phyloP scores from a whole-genome alignment of 2,888 invertebrate genomes.

The Coleophora deauratella region DNA sequence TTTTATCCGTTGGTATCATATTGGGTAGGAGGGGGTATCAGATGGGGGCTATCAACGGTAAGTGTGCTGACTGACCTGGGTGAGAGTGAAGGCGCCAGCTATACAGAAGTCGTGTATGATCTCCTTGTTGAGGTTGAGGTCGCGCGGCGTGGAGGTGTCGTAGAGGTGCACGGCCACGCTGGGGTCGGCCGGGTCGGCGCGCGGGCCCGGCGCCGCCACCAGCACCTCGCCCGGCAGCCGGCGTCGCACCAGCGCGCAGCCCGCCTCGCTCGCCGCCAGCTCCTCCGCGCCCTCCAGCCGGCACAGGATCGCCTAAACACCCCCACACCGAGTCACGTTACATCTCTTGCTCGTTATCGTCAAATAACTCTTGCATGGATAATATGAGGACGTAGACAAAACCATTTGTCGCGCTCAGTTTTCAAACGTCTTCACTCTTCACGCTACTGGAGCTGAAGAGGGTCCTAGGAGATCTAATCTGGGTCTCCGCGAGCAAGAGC shows the following conservation, averaged over 20 bases:
- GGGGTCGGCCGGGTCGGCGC: constrained; percentile 58
- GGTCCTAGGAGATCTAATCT: too few species aligned
- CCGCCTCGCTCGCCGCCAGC: constrained; percentile 45
- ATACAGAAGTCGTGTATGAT: constrained; percentile 69
- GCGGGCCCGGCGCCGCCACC: constrained; percentile 68
- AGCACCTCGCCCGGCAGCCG: constrained; percentile 69
- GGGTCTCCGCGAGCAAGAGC: too few species aligned
- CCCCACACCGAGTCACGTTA: neutral
- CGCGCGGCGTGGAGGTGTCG: constrained; percentile 77
- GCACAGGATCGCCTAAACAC: constrained; percentile 77
- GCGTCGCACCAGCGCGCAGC: constrained; percentile 40
- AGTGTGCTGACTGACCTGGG: constrained; percentile 31
- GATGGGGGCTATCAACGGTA: too few species aligned
- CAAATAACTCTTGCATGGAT: too few species aligned
- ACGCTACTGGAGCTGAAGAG: too few species aligned
- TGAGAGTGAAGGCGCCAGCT: constrained; percentile 45
- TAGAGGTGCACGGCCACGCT: constrained; percentile 75
- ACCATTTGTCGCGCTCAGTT: too few species aligned
- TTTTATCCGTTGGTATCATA: too few species aligned
- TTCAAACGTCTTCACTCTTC: too few species aligned
- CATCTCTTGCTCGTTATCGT: too few species aligned
- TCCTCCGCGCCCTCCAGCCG: constrained; percentile 82
- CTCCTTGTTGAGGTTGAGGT: constrained; percentile 77
- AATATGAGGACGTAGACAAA: too few species aligned
- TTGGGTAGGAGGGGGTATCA: too few species aligned